A percentile compares a stretch with the other conserved stretches of the same genome.
These are phyloP conservation scores for Luperina testacea DNA, from an alignment of 2,888 invertebrate species.

Conservation along the genomic window DNA sequence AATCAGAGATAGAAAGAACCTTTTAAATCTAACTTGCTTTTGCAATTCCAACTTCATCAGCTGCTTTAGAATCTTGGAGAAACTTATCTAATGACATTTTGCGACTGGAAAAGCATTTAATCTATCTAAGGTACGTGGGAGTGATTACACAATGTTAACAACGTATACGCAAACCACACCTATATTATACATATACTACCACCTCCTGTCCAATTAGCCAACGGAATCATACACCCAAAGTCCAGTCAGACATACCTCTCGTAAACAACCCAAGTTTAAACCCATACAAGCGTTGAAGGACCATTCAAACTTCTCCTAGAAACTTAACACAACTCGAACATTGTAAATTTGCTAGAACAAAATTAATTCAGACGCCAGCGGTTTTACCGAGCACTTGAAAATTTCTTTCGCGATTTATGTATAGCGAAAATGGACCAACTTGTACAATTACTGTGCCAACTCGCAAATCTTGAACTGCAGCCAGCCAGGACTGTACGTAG, in stretches of 20 bases:
- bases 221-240: not conserved
- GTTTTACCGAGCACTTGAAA: conserved; percentile 73
- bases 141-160: not conserved
- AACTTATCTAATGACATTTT: conserved; percentile 20
- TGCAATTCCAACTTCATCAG: conserved; percentile 2
- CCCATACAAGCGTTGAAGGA: conserved; percentile 36
- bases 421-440: conserved; percentile 68
- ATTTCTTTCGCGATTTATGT: conserved; percentile 79
- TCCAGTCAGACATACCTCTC: not conserved
- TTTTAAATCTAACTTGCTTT: conserved; percentile 44
- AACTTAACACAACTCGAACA: conserved; percentile 71
- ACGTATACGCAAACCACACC: not conserved
- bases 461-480: conserved; percentile 64
- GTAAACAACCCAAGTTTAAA: conserved; percentile 29
- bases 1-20: conserved; percentile 6
- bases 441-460: conserved; percentile 70
- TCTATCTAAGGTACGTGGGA: not conserved
- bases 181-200: not conserved
- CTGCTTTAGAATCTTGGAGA: not conserved
- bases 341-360: conserved; percentile 82
- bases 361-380: conserved; percentile 82
- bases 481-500: not conserved
- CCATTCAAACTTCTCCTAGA: conserved; percentile 63
- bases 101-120: not conserved
- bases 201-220: not conserved